A percentile compares a stretch with the other conserved stretches of the same genome.
phyloP scores from a whole-genome alignment of 1,140 invertebrate species.

The Drosophila pectinifera region DNA sequence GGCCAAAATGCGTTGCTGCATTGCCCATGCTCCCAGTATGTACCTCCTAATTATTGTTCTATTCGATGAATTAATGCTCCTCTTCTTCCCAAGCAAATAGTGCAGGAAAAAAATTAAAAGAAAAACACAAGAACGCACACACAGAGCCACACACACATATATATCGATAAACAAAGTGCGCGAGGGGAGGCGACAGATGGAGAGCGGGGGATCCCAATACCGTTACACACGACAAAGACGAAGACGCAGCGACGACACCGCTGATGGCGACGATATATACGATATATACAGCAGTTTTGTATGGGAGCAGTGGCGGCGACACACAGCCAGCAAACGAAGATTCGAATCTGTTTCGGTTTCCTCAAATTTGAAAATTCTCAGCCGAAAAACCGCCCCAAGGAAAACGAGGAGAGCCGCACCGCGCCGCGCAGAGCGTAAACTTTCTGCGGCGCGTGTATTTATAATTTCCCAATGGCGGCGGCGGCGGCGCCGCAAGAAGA shows the following conservation, averaged over 20 bases:
- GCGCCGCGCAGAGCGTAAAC: conserved; percentile 43
- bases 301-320: conserved; percentile 53
- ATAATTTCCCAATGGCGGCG: conserved; percentile 70
- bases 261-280: conserved; percentile 24
- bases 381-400: conserved; percentile 37
- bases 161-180: conserved; percentile 73
- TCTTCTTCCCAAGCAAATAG: conserved; percentile 36
- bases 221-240: conserved; percentile 66
- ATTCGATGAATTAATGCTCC: conserved; percentile 40
- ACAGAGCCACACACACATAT: conserved; percentile 21
- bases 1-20: conserved; percentile 37
- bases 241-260: conserved; percentile 41
- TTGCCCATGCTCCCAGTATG: conserved; percentile 30
- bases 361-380: conserved; percentile 67
- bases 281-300: not conserved
- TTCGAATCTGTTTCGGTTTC: conserved; percentile 83
- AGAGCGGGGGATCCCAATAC: conserved; percentile 48
- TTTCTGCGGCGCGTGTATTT: conserved; percentile 70
- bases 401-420: conserved; percentile 10
- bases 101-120: conserved; percentile 10
- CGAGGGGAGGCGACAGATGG: conserved; percentile 46
- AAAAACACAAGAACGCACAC: conserved; percentile 49
- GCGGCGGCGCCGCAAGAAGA: too few species aligned
- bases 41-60: conserved; percentile 25
- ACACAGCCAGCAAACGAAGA: conserved; percentile 84